Evolutionary conservation across 2,797 vertebrate genomes (phyloP).

Genomic region (Discoglossus pictus): DNA sequence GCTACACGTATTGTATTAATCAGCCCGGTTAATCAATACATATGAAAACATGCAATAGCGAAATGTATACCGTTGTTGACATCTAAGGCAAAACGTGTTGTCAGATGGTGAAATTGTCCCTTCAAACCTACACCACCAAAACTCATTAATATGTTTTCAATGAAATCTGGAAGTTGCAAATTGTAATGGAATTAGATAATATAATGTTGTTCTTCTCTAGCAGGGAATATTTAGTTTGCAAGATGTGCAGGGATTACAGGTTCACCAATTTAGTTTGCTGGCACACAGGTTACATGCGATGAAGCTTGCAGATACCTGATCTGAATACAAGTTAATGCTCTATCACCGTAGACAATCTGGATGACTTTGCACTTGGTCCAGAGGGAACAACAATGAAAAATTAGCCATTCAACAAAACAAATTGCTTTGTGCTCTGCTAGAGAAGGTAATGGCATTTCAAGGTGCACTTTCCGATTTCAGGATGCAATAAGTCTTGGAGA

Average conservation of each 20-base stretch:
- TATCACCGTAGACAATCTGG: conserved; percentile 5
- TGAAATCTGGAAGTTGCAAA: too few relatives aligned
- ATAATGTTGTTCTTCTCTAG: background rate
- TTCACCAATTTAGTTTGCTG: conserved; percentile 23
- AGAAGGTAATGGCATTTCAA: conserved; percentile 65
- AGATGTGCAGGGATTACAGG: background rate
- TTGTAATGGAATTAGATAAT: conserved; percentile 1
- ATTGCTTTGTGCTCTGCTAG: conserved; percentile 64
- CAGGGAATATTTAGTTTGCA: background rate
- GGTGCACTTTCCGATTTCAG: conserved; percentile 42
- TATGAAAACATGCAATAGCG: too few relatives aligned
- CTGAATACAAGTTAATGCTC: conserved; percentile 49
- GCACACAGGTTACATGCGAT: conserved; percentile 49
- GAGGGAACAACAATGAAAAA: conserved; percentile 68
- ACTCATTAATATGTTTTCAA: too few relatives aligned
- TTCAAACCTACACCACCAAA: too few relatives aligned
- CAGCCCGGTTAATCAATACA: too few relatives aligned
- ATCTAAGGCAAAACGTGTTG: too few relatives aligned
- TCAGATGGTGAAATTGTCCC: too few relatives aligned
- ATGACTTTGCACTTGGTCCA: conserved; percentile 57
- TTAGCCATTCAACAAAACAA: conserved; percentile 71
- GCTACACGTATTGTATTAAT: too few relatives aligned
- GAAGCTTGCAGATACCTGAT: conserved; percentile 44
- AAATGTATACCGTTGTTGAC: too few relatives aligned
- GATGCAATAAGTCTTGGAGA: background rate